Percentiles rank a stretch among this genome's conserved stretches.
Conservation (phyloP, 2,797 vertebrate genomes). For the Scleropages formosus region DNA sequence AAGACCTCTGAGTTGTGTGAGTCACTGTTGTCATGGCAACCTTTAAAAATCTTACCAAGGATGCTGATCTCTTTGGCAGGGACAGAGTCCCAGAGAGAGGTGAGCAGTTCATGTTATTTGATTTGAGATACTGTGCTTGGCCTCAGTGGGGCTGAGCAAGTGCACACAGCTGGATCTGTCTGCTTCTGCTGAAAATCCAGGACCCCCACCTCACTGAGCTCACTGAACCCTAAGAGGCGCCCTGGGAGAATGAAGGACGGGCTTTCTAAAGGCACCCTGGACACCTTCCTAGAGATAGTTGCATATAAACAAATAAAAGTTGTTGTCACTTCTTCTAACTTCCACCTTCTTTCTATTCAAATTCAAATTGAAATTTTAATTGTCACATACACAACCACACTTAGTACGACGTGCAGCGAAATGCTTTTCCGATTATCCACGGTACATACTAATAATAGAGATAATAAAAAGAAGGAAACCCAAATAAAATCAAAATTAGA, state of each 20-base stretch:
- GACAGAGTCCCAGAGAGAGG: slow-evolving; percentile 33
- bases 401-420: too few relatives aligned
- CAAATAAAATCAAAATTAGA: too few relatives aligned
- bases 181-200: not conserved
- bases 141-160: not conserved
- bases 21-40: slow-evolving; percentile 27
- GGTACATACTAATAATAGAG: too few relatives aligned
- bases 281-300: too few relatives aligned
- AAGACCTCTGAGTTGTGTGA: slow-evolving; percentile 25
- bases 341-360: too few relatives aligned
- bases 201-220: slow-evolving; percentile 2
- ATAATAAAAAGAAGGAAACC: too few relatives aligned
- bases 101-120: not conserved
- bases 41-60: slow-evolving; percentile 18
- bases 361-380: too few relatives aligned
- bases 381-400: too few relatives aligned
- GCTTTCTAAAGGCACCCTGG: too few relatives aligned
- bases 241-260: not conserved
- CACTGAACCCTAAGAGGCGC: slow-evolving; percentile 11
- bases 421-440: too few relatives aligned
- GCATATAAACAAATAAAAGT: too few relatives aligned
- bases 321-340: too few relatives aligned
- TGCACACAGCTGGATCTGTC: not conserved
- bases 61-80: slow-evolving; percentile 13
- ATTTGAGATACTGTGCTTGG: slow-evolving; percentile 15